Conservation (phyloP, 2,113 vertebrate species). For the Merops nubicus region DNA sequence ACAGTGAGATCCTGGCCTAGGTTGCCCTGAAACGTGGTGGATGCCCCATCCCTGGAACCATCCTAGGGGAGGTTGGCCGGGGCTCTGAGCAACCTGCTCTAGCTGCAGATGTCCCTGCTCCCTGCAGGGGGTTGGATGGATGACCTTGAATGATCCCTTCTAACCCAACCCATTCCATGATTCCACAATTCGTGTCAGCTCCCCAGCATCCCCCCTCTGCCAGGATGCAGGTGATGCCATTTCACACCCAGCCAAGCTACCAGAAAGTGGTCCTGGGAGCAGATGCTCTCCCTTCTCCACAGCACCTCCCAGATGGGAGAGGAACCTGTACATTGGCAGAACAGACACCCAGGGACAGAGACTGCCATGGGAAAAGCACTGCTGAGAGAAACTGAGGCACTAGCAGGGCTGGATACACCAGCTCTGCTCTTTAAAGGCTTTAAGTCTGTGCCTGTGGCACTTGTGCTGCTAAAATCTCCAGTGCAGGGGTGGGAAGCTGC, state of each 20-base stretch:
- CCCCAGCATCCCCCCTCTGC: neutral
- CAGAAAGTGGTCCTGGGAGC: neutral
- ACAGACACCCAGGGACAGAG: rapidly evolving
- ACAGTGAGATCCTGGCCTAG: too few relatives aligned
- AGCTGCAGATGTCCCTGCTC: neutral
- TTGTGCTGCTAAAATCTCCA: neutral
- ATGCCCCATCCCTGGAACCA: too few relatives aligned
- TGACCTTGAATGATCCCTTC: neutral
- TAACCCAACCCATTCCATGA: neutral
- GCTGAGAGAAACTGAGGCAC: conserved; percentile 23
- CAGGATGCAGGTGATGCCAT: rapidly evolving
- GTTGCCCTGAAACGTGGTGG: too few relatives aligned
- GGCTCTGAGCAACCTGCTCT: neutral
- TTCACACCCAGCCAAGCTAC: neutral
- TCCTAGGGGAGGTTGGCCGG: neutral
- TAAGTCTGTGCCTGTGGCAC: neutral
- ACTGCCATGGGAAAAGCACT: neutral
- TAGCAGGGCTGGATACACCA: neutral
- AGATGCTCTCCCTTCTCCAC: neutral
- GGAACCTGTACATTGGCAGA: neutral
- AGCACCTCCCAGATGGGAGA: neutral
- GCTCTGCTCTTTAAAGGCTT: neutral
- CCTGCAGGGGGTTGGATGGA: neutral
- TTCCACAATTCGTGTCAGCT: neutral
- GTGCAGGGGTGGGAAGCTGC: neutral